Conservation (phyloP, 2,888 invertebrate genomes). For the Anticlea derivata region DNA sequence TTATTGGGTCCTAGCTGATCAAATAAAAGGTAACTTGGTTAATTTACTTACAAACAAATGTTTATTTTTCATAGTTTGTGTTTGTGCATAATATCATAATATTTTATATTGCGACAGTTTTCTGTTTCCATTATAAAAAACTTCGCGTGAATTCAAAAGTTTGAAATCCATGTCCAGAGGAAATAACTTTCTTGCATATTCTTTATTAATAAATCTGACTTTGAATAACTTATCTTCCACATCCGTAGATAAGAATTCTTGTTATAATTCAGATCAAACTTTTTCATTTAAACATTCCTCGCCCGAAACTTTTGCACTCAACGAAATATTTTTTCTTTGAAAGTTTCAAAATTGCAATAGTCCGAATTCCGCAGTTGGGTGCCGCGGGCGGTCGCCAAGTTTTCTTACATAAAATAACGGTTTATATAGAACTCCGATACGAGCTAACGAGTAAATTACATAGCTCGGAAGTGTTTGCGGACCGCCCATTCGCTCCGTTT, state of each 20-base stretch:
- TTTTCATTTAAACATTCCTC: slow-evolving; percentile 36
- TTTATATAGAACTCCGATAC: slow-evolving; percentile 55
- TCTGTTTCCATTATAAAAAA: not conserved
- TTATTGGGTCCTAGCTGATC: not conserved
- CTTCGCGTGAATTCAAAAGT: slow-evolving; percentile 1
- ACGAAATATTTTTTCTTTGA: slow-evolving; percentile 34
- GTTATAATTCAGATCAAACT: slow-evolving; percentile 24
- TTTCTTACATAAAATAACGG: slow-evolving; percentile 57
- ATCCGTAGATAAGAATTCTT: slow-evolving; percentile 25
- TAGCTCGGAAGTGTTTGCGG: slow-evolving; percentile 65
- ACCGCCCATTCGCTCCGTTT: slow-evolving; percentile 58
- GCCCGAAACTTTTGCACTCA: slow-evolving; percentile 37
- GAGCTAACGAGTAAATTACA: slow-evolving; percentile 72
- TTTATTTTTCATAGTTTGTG: too few species aligned
- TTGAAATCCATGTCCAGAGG: slow-evolving; percentile 3
- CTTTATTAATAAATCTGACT: slow-evolving; percentile 27
- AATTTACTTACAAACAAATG: too few species aligned
- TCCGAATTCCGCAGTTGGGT: slow-evolving; percentile 49
- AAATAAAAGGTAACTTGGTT: not conserved
- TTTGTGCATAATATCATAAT: too few species aligned
- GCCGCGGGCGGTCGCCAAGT: slow-evolving; percentile 57
- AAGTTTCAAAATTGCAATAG: slow-evolving; percentile 50
- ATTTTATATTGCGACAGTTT: too few species aligned
- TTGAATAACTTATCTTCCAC: slow-evolving; percentile 27
- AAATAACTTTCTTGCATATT: slow-evolving; percentile 13